phyloP scores from a whole-genome alignment of 2,113 vertebrate species.

The Pseudopipra pipra region DNA sequence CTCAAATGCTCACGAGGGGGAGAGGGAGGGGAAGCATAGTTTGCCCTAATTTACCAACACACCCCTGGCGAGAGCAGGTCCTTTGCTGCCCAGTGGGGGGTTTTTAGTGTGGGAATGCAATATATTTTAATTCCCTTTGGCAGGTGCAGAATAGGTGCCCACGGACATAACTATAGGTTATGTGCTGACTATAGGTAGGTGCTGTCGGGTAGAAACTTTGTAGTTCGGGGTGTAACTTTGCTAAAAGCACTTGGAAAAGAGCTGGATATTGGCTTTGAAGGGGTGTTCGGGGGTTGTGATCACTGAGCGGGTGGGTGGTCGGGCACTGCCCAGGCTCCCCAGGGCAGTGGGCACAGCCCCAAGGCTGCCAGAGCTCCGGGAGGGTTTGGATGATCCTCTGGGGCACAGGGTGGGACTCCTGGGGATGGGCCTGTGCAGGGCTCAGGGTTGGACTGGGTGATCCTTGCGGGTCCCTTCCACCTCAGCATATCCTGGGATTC shows the following conservation, averaged over 20 bases:
- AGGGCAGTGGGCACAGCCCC: neutral
- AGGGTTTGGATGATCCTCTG: neutral
- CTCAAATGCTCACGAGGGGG: conserved; percentile 20
- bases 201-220: neutral
- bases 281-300: fast-evolving
- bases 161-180: too few species aligned
- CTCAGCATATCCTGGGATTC: neutral
- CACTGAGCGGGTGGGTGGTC: fast-evolving
- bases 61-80: fast-evolving
- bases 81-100: fast-evolving
- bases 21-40: conserved; percentile 44
- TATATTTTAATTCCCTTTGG: neutral
- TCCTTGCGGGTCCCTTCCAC: neutral
- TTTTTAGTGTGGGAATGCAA: neutral
- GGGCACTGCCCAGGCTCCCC: neutral
- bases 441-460: neutral
- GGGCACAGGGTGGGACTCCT: neutral
- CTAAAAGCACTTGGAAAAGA: fast-evolving
- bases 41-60: conserved; percentile 49
- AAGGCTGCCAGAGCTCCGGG: neutral
- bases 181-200: too few species aligned
- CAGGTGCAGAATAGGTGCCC: neutral
- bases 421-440: neutral
- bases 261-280: fast-evolving
- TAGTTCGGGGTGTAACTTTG: neutral